Evolutionary conservation across 2,888 invertebrate genomes (phyloP).

Genomic region (Ctenicera cuprea): DNA sequence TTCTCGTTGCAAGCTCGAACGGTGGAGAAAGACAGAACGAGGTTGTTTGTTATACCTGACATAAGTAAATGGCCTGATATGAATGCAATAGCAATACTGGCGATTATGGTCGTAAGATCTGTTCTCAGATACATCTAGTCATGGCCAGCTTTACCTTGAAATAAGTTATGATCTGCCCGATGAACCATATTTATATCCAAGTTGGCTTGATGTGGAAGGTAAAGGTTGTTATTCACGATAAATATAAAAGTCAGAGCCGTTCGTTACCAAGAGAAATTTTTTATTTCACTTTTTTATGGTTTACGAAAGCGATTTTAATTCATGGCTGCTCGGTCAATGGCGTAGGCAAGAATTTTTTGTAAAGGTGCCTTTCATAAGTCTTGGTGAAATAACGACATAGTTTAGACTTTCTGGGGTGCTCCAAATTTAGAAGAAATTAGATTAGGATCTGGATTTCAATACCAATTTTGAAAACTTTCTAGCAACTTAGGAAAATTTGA

Average conservation of each 20-base stretch:
- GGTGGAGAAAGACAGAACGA: conserved; percentile 37
- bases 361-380: too few relatives aligned
- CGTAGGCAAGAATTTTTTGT: too few relatives aligned
- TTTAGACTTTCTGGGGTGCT: too few relatives aligned
- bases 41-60: conserved; percentile 45
- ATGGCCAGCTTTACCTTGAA: conserved; percentile 55
- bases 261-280: conserved; percentile 7
- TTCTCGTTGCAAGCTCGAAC: conserved; percentile 17
- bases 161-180: conserved; percentile 40
- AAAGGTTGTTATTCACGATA: conserved; percentile 26
- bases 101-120: conserved; percentile 54
- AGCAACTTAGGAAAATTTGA: too few relatives aligned
- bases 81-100: conserved; percentile 50
- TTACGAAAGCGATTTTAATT: too few relatives aligned
- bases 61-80: conserved; percentile 52
- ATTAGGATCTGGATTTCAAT: too few relatives aligned
- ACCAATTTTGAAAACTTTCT: too few relatives aligned
- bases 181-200: conserved; percentile 36
- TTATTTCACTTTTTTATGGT: not conserved
- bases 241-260: not conserved
- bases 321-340: too few relatives aligned
- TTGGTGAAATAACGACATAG: too few relatives aligned
- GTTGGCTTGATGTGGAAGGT: conserved; percentile 26
- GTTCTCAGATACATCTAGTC: conserved; percentile 56
- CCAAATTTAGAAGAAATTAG: too few relatives aligned